phyloP scores from a whole-genome alignment of 2,797 vertebrate species.

The Strix occidentalis region DNA sequence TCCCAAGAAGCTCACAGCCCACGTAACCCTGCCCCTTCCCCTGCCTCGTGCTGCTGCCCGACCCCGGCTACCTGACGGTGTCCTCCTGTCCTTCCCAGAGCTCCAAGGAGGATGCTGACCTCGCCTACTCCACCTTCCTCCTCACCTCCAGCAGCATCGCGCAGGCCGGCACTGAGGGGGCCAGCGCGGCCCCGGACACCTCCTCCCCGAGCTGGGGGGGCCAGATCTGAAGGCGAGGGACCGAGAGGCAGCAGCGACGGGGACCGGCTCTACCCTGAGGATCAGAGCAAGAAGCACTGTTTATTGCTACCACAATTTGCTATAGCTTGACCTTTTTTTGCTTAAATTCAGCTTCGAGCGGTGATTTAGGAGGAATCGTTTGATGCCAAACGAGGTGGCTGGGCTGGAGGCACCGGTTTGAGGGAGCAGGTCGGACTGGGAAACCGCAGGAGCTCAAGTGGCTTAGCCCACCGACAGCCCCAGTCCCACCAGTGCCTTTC shows the following conservation, averaged over 20 bases:
- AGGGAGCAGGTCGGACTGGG: background rate
- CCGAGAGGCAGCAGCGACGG: background rate
- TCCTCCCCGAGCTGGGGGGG: accelerated
- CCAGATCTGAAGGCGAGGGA: background rate
- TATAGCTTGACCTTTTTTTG: background rate
- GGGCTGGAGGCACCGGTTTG: background rate
- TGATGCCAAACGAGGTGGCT: background rate
- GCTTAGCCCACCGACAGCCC: background rate
- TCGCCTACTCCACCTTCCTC: constrained; percentile 72
- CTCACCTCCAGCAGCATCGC: constrained; percentile 32
- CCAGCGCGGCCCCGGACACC: background rate
- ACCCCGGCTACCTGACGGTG: background rate
- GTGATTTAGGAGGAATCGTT: background rate
- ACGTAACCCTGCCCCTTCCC: background rate
- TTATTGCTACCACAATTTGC: background rate
- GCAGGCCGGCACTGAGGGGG: background rate
- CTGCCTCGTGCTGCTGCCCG: accelerated
- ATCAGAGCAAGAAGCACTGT: background rate
- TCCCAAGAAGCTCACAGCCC: background rate
- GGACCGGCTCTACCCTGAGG: background rate
- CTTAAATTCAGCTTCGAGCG: background rate
- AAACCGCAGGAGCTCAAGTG: accelerated
- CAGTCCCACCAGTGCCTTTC: background rate
- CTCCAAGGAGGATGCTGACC: constrained; percentile 77
- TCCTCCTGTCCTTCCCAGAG: constrained; percentile 49